phyloP scores from a whole-genome alignment of 2,797 vertebrate genomes.

The Acipenser ruthenus region DNA sequence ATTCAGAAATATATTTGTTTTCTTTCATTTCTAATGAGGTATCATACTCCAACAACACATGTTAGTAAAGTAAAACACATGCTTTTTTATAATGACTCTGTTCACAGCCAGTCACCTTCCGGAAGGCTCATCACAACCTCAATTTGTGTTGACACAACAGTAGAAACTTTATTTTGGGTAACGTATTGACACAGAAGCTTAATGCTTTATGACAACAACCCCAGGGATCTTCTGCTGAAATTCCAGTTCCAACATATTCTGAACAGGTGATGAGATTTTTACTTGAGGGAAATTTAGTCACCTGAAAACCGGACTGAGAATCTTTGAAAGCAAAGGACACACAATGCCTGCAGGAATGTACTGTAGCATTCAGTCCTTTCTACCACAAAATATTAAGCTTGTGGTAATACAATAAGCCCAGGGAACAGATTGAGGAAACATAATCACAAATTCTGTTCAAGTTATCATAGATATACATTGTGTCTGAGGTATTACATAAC shows the following conservation, averaged over 20 bases:
- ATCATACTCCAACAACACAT: too few relatives aligned
- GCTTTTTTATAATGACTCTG: too few relatives aligned
- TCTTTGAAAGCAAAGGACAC: conserved; percentile 39
- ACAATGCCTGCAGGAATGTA: conserved; percentile 33
- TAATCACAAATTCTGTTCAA: conserved; percentile 6
- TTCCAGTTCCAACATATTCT: conserved; percentile 46
- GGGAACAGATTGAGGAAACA: conserved; percentile 2
- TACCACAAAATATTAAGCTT: conserved; percentile 29
- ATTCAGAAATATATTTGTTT: too few relatives aligned
- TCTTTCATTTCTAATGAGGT: too few relatives aligned
- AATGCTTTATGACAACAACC: conserved; percentile 44
- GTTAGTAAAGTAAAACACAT: too few relatives aligned
- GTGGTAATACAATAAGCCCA: conserved; percentile 29
- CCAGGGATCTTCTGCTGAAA: conserved; percentile 46
- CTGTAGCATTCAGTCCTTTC: conserved; percentile 3
- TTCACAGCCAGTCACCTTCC: neutral
- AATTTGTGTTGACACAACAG: conserved; percentile 29
- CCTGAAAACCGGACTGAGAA: conserved; percentile 42
- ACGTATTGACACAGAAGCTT: conserved; percentile 32
- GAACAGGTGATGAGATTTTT: conserved; percentile 51
- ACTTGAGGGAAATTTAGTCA: conserved; percentile 38
- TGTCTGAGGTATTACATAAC: too few relatives aligned
- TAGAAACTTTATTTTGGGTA: conserved; percentile 42
- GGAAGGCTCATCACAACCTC: neutral
- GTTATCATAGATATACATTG: neutral